Base-by-base conservation (phyloP, 2,113 vertebrate species). In the Proteles cristata region DNA sequence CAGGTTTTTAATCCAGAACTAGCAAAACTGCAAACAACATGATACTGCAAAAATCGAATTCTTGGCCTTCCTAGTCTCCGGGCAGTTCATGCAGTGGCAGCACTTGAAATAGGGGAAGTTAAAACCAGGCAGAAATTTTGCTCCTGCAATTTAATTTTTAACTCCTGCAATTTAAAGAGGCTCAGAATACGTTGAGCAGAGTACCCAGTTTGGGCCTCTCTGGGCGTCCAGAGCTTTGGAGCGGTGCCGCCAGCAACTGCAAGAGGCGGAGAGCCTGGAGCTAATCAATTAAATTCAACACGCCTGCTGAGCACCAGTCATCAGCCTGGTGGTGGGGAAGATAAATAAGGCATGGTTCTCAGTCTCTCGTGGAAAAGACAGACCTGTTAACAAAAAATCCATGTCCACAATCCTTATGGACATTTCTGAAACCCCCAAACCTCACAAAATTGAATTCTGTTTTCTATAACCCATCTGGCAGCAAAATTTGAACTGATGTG, bases 361-460 rank as follows among this genome's bases (percentile, higher is more conserved):
- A 69, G 33, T 81, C 48, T 96, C 39, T 31, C 21, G 66, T 28
- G 33, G n/a, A 11, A 69, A 94, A 93, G 69, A 83, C 6, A 74
- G 9, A 39, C 12, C 6, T 53, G 0, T 31, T 71, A 74, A 86
- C 65, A 74, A 86, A 74, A 76, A 73, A 35, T 68, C 69, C 7
- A 66, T 45, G 33, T 50, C 10, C n/a, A 76, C 2, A 48, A 10
- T 35, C 33, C n/a, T 71, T 58, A 84, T 26, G 55, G 21, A 65
- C 21, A 63, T 89, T 82, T 77, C 26, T 77, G 58, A 96, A 94
- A 88, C 45, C 43, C 77, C 26, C 31, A 95, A 91, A 15, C 17
- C 11, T 68, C 33, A 71, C 6, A 12, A 90, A 95, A 81, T 90
- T 28, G 45, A 76, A 66, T 74, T 55, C 3, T 39, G 86, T 86